Evolutionary conservation across 1,140 invertebrate genomes (phyloP).

Genomic region (Diuraphis noxia): DNA sequence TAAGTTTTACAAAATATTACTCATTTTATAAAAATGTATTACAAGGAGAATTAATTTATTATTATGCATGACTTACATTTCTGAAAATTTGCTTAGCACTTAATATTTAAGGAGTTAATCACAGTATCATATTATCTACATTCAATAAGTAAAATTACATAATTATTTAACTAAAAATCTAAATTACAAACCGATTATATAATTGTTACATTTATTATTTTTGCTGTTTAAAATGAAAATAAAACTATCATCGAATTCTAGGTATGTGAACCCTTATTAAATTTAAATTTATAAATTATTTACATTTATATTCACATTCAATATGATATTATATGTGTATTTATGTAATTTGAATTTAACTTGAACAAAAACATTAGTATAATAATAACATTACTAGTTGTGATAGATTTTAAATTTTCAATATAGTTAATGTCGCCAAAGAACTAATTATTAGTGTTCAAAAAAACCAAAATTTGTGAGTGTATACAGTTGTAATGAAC

Average conservation of each 20-base stretch:
- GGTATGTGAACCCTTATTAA: background rate
- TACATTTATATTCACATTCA: background rate
- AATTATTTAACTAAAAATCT: background rate
- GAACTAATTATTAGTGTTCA: background rate
- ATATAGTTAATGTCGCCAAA: constrained; percentile 12
- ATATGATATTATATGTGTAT: background rate
- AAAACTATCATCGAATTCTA: background rate
- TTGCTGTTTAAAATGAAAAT: background rate
- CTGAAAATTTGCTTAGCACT: background rate
- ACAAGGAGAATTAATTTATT: background rate
- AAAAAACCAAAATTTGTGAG: background rate
- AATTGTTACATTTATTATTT: background rate
- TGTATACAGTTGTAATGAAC: background rate
- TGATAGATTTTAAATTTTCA: background rate
- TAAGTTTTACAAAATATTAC: background rate
- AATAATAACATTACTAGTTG: background rate
- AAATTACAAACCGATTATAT: background rate
- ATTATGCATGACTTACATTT: background rate
- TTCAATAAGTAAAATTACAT: background rate
- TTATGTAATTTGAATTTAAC: background rate
- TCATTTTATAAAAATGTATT: background rate
- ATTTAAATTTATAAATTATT: background rate
- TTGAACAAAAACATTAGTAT: background rate
- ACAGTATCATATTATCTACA: background rate
- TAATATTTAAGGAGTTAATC: background rate